Evolutionary conservation across 2,888 invertebrate genomes (phyloP), one percentile per base, ranked within the genome.

Genomic region (Doris montereyensis): DNA sequence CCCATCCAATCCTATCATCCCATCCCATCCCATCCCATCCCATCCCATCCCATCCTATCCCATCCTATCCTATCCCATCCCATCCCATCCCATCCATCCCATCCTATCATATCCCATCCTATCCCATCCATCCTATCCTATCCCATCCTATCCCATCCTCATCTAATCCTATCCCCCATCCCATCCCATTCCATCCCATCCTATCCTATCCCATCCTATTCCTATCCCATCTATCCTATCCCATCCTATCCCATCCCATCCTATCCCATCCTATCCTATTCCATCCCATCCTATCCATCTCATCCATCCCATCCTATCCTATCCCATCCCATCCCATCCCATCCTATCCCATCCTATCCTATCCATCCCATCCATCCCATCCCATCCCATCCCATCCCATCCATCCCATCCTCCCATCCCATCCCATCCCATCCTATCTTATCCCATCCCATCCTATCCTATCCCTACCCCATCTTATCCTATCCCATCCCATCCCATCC

Each of bases 161-260:
- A 21, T 35, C 70, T 30, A 70, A 21, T 35, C 28, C 28, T 34
- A 21, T 35, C 34, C 5, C 32, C 28, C 70, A 32, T 41, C 41
- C 32, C 70, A 13, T 34, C 32, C 28, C 70, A 2, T 34, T 8
- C 28, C 70, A 32, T 34, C 4, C 28, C 70, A 17, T 17, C 32
- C 28, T 4, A 5, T 70, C 17, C 28, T 35, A 32, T 30, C 32
- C 28, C 70, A 17, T 70, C 4, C 28, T 35, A 32, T 70, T 34
- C 28, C 70, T 2, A 34, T 34, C 28, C 30, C 70, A 13, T 34
- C 28, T 35, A 13, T 70, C 8, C 28, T 35, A 17, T 5, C 32
- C 70, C 70, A 70, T 70, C 70, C 30, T 70, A 70, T 34, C 70
- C 70, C 35, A 70, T 34, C 70, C n/a, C n/a, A 70, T 34, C 70